phyloP scores from a whole-genome alignment of 2,888 invertebrate species.

The Yponomeuta cagnagella region DNA sequence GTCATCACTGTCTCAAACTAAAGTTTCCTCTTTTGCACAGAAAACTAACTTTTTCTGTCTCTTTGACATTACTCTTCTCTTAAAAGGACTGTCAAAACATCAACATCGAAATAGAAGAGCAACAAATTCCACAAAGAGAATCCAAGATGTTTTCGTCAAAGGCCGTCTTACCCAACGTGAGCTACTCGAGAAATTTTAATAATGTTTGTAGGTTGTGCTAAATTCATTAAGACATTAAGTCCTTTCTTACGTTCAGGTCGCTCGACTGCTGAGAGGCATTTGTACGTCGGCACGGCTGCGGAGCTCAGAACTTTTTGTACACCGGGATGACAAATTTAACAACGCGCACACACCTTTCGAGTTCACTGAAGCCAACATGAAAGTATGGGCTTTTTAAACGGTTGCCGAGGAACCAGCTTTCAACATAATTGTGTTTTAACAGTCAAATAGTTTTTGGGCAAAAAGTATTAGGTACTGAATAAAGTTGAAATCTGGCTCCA shows the following conservation, averaged over 20 bases:
- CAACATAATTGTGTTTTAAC: conserved; percentile 7
- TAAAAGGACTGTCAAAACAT: neutral
- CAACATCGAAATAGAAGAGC: neutral
- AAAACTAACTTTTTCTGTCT: no score
- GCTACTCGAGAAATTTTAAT: neutral
- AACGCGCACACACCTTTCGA: conserved; percentile 51
- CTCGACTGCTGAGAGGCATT: conserved; percentile 28
- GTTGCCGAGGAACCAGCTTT: conserved; percentile 15
- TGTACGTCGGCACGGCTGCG: conserved; percentile 33
- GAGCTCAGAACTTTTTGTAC: conserved; percentile 47
- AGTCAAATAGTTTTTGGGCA: no score
- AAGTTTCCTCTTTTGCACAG: no score
- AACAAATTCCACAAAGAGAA: conserved; percentile 1
- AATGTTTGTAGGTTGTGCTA: neutral
- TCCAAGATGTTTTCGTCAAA: neutral
- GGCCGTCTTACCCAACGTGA: neutral
- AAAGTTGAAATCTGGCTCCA: no score
- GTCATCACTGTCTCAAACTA: no score
- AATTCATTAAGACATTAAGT: conserved; percentile 3
- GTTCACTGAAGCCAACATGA: conserved; percentile 56
- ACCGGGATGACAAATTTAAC: conserved; percentile 48
- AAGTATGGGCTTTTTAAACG: conserved; percentile 29
- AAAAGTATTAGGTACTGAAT: no score
- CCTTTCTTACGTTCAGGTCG: neutral
- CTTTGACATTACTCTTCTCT: neutral